phyloP scores from a whole-genome alignment of 2,888 invertebrate species.

The Alcis repandata region DNA sequence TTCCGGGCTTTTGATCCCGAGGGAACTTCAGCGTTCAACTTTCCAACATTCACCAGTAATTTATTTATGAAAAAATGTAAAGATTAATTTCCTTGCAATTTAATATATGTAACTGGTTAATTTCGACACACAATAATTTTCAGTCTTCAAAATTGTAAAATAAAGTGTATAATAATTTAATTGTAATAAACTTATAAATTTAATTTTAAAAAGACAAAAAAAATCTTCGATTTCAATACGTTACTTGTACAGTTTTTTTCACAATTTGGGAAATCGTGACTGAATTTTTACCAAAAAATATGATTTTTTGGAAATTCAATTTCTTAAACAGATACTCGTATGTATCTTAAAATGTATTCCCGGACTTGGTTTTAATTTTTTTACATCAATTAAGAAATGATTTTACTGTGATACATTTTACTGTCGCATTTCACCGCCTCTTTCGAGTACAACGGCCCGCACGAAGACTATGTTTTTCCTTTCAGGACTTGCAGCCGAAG shows the following conservation, averaged over 20 bases:
- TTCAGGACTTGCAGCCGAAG: background rate
- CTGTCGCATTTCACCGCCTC: conserved; percentile 1
- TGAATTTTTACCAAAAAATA: too few relatives aligned
- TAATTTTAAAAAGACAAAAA: too few relatives aligned
- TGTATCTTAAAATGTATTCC: too few relatives aligned
- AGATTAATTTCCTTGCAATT: background rate
- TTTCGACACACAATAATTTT: background rate
- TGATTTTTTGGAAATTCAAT: too few relatives aligned
- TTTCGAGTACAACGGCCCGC: background rate
- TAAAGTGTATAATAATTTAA: background rate
- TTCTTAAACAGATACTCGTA: too few relatives aligned
- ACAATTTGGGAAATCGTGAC: too few relatives aligned
- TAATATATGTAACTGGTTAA: background rate
- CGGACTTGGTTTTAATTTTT: too few relatives aligned
- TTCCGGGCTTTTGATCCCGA: conserved; percentile 4
- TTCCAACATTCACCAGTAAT: background rate
- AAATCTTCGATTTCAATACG: too few relatives aligned
- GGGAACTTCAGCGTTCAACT: conserved; percentile 1
- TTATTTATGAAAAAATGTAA: background rate
- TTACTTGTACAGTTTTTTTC: too few relatives aligned
- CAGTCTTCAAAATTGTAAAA: too few relatives aligned
- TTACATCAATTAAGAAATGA: too few relatives aligned
- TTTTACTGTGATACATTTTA: conserved; percentile 1
- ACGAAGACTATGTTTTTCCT: background rate
- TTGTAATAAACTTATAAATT: too few relatives aligned